Base-by-base conservation (phyloP, 1,140 invertebrate genomes). In the Drosophila erecta region DNA sequence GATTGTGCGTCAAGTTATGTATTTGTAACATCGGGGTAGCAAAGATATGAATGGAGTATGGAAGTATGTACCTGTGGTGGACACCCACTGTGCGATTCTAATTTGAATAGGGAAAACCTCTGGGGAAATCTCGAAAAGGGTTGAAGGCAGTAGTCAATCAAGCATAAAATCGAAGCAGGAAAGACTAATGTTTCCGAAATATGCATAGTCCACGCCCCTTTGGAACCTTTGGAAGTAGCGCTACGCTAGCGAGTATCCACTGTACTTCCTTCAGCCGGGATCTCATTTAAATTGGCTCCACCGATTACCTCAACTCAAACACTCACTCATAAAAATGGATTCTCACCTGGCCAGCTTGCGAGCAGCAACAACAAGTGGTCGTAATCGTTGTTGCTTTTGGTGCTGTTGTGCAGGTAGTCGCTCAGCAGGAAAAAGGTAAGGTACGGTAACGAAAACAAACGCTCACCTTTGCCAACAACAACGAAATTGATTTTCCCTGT, bases 401-500 rank as follows among this genome's bases (percentile, higher is more conserved):
- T 51, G 11, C 17, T 49, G n/a, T 40, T 46, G 17, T 30, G 46
- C 78, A 85, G 81, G 81, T 85, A 85, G 78, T 43, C 22, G 64
- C 12, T 30, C 41, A 65, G 54, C 33, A 72, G 53, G 56, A 15
- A 46, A 69, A 40, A 70, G 41, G 41, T 43, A 43, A 20, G 15
- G 27, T 27, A 30, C 1, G 41, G 74, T 65, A 85, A 85, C 60
- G 73, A 86, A 65, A 71, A 71, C 64, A 65, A 81, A 77, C 70
- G 72, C 70, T 64, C 58, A 59, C 20, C 55, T 51, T 43, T 71
- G 46, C 40, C 56, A 61, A 55, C 71, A 85, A 84, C 83, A 87
- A 87, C 70, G 76, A 89, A 87, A 87, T 87, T 87, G 84, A 87
- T 87, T 87, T 87, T 89, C 84, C 79, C 83, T 87, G 74, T 78